Percentiles rank a stretch among this genome's conserved stretches.
These are phyloP conservation scores for Columba livia DNA, from an alignment of 2,113 vertebrate genomes.

Conservation along the genomic window DNA sequence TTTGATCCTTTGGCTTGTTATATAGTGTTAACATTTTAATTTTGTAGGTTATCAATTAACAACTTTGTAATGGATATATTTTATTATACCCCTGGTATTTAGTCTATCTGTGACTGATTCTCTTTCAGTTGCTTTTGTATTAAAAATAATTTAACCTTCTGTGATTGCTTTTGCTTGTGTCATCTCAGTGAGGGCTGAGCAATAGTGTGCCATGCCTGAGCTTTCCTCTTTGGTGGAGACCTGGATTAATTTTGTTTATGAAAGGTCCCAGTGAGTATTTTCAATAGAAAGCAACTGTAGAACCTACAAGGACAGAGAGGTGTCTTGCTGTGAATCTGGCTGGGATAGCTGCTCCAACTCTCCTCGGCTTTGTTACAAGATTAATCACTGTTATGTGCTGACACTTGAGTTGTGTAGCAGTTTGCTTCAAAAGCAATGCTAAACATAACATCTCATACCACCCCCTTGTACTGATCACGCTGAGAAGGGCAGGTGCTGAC, in stretches of 20 bases:
- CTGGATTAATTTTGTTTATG: not conserved
- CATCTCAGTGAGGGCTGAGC: not conserved
- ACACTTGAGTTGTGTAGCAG: not conserved
- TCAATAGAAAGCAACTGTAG: not conserved
- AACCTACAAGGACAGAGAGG: not conserved
- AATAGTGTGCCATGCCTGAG: not conserved
- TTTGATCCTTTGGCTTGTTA: not conserved
- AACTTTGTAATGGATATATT: not conserved
- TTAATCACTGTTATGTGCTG: rapidly evolving
- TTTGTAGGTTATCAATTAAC: not conserved
- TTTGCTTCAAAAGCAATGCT: not conserved
- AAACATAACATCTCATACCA: not conserved
- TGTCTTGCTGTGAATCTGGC: not conserved
- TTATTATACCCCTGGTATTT: not conserved
- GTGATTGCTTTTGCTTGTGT: not conserved
- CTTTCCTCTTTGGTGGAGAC: not conserved
- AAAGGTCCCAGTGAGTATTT: not conserved
- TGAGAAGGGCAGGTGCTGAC: not conserved
- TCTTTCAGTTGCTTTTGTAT: not conserved
- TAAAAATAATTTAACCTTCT: not conserved
- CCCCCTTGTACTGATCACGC: not conserved
- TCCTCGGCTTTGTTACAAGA: not conserved
- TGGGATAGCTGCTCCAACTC: not conserved
- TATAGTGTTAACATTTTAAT: not conserved
- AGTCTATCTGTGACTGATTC: not conserved